phyloP scores from a whole-genome alignment of 1,140 invertebrate genomes.

The Orchesella cincta region DNA sequence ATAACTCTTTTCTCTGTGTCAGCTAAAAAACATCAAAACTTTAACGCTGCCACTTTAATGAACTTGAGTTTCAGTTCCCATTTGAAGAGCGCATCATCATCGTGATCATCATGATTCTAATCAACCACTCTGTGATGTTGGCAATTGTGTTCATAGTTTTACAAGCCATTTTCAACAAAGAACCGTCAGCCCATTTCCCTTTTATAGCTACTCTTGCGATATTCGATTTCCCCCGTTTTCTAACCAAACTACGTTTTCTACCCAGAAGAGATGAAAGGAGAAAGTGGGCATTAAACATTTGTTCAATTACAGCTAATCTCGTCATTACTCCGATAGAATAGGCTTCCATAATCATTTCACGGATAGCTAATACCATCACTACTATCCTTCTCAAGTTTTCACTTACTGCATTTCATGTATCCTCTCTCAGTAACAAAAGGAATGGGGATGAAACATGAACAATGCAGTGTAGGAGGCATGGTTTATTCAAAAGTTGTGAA shows the following conservation, averaged over 20 bases:
- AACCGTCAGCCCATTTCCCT: neutral
- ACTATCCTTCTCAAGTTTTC: no score
- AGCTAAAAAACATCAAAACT: no score
- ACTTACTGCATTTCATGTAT: no score
- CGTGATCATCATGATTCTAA: constrained; percentile 16
- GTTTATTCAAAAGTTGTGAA: no score
- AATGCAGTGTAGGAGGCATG: no score
- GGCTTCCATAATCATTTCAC: neutral
- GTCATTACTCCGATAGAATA: neutral
- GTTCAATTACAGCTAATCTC: constrained; percentile 2
- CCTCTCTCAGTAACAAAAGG: no score
- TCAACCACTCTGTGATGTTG: neutral
- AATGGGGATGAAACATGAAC: no score
- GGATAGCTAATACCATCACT: no score
- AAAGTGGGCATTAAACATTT: neutral
- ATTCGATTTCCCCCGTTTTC: constrained; percentile 5
- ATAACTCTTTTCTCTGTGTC: no score
- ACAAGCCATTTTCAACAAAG: neutral
- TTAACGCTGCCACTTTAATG: no score
- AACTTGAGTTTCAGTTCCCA: no score
- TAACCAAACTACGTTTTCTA: neutral
- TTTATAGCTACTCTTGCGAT: neutral
- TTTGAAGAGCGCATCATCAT: no score
- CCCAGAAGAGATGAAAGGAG: neutral
- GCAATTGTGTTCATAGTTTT: constrained; percentile 4